Percentiles rank a stretch among this genome's conserved stretches.
These are phyloP conservation scores for Illadopsis cleaveri DNA, from an alignment of 2,113 vertebrate species.

Conservation along the genomic window DNA sequence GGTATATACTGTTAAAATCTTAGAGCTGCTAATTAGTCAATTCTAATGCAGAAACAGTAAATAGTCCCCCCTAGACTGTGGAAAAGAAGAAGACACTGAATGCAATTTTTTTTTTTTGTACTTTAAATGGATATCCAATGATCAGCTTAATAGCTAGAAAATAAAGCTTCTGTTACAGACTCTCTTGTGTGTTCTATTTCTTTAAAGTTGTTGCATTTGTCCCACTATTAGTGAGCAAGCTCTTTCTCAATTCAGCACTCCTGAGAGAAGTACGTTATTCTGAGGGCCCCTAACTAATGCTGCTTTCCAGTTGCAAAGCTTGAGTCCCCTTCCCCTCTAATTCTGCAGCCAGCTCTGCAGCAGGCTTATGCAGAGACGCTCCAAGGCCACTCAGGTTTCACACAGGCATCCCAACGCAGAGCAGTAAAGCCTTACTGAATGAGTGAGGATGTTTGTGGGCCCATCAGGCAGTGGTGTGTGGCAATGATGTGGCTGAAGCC, in stretches of 20 bases:
- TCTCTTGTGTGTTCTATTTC: background rate
- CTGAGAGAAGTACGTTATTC: background rate
- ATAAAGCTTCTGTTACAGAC: background rate
- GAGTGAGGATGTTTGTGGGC: background rate
- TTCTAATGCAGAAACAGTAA: background rate
- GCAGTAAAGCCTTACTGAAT: background rate
- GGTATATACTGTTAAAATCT: background rate
- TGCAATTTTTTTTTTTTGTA: background rate
- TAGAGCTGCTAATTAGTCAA: background rate
- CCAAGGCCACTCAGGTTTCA: background rate
- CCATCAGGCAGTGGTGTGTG: background rate
- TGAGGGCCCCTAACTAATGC: background rate
- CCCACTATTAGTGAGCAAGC: background rate
- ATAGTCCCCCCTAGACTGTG: background rate
- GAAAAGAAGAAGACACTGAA: background rate
- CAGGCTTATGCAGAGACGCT: fast-evolving
- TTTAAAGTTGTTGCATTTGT: background rate
- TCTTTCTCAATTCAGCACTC: background rate
- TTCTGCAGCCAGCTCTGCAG: background rate
- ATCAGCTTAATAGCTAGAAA: background rate
- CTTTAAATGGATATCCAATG: background rate
- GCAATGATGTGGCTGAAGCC: background rate
- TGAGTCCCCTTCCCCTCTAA: background rate
- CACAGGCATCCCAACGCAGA: background rate
- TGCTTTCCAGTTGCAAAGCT: background rate